Evolutionary conservation across 2,113 vertebrate species (phyloP).

Genomic region (Acanthochromis polyacanthus): DNA sequence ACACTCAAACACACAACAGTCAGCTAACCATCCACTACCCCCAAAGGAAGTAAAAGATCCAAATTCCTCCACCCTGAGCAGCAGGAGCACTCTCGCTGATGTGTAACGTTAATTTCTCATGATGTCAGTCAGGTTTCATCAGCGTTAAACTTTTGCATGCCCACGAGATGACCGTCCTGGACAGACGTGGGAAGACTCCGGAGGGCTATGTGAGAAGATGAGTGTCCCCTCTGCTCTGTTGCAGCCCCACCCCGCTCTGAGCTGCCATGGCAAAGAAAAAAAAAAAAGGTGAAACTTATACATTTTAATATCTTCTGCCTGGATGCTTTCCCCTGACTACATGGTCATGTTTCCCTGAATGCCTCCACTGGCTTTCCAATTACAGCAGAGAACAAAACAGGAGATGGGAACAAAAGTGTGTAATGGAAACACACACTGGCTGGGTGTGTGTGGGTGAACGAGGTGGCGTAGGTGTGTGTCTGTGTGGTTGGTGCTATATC

Average conservation of each 20-base stretch:
- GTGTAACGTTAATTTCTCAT: conserved; percentile 82
- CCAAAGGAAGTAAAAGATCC: conserved; percentile 55
- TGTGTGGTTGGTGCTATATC: conserved; percentile 30
- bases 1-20: conserved; percentile 7
- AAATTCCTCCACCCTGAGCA: conserved; percentile 43
- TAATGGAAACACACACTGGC: conserved; percentile 44
- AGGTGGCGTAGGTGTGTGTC: conserved; percentile 15
- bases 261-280: not conserved
- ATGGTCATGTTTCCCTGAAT: conserved; percentile 58
- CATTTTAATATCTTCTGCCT: conserved; percentile 73
- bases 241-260: conserved; percentile 13
- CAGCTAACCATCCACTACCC: conserved; percentile 25
- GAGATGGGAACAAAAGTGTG: conserved; percentile 51
- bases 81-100: conserved; percentile 62
- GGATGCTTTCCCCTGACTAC: conserved; percentile 44
- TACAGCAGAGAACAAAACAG: conserved; percentile 61
- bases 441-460: conserved; percentile 33
- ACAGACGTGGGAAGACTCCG: conserved; percentile 67
- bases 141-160: conserved; percentile 75
- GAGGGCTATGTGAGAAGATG: conserved; percentile 66
- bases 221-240: conserved; percentile 22
- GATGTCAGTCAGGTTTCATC: conserved; percentile 82
- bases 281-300: conserved; percentile 57
- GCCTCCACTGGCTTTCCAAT: conserved; percentile 70
- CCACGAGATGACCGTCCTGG: conserved; percentile 49